phyloP scores from a whole-genome alignment of 2,888 invertebrate species.

The Harmothoe impar region DNA sequence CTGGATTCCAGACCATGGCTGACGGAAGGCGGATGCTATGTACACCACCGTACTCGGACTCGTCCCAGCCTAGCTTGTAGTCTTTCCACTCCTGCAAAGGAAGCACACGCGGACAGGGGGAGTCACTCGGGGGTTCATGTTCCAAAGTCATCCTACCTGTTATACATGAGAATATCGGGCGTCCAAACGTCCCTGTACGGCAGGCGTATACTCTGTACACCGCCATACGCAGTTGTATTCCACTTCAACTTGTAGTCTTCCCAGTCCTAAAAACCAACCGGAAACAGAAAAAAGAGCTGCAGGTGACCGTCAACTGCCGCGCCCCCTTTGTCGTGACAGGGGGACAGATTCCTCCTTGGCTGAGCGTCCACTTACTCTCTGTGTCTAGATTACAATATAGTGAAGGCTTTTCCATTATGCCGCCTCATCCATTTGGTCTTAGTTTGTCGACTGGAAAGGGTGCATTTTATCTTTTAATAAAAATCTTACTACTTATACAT shows the following conservation, averaged over 20 bases:
- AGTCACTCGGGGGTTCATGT: conserved; percentile 19
- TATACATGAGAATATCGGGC: conserved; percentile 76
- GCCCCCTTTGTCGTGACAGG: neutral
- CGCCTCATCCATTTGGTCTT: neutral
- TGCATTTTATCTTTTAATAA: too few relatives aligned
- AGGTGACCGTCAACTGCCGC: neutral
- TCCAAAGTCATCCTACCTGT: conserved; percentile 71
- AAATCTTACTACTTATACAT: too few relatives aligned
- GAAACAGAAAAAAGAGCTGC: neutral
- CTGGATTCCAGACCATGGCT: conserved; percentile 74
- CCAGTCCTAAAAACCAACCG: conserved; percentile 71
- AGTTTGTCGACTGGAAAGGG: neutral
- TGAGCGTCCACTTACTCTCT: conserved; percentile 13
- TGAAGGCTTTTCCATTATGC: neutral
- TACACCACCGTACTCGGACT: conserved; percentile 72
- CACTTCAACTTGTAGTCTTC: conserved; percentile 74
- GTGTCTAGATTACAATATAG: neutral
- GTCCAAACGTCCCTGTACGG: conserved; percentile 73
- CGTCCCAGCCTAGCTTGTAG: conserved; percentile 75
- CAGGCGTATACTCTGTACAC: conserved; percentile 72
- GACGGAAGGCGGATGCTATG: conserved; percentile 72
- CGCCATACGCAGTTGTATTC: conserved; percentile 73
- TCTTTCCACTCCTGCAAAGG: conserved; percentile 73
- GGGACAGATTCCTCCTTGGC: conserved; percentile 17
- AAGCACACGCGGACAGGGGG: conserved; percentile 51